phyloP scores from a whole-genome alignment of 1,140 invertebrate genomes.

The Sinonovacula constricta region DNA sequence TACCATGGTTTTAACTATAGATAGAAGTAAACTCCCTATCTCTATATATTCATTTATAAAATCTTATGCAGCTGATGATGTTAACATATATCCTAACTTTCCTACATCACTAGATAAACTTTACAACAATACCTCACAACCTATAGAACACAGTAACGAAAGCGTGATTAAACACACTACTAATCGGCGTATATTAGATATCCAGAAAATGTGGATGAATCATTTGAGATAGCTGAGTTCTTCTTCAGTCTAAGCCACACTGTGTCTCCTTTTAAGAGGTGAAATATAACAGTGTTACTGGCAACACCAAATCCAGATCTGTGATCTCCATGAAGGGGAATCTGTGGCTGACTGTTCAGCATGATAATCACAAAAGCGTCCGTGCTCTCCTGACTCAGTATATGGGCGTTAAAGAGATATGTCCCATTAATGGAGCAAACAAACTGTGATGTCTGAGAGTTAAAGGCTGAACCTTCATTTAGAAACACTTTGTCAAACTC shows the following conservation, averaged over 20 bases:
- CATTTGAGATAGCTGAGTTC: constrained; percentile 75
- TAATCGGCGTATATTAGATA: constrained; percentile 71
- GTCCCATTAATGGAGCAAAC: constrained; percentile 76
- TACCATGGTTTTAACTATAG: too few species aligned
- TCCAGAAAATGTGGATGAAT: constrained; percentile 77
- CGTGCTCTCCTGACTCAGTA: constrained; percentile 71
- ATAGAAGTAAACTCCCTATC: too few species aligned
- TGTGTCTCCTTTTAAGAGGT: constrained; percentile 70
- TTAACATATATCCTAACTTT: too few species aligned
- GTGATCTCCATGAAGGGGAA: constrained; percentile 76
- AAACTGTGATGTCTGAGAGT: constrained; percentile 76
- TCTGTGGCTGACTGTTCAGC: constrained; percentile 74
- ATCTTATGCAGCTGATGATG: too few species aligned
- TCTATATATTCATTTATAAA: too few species aligned
- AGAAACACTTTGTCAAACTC: constrained; percentile 75
- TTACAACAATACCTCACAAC: too few species aligned
- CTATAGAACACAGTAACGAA: not conserved
- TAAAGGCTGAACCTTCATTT: constrained; percentile 75
- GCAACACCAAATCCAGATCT: constrained; percentile 74
- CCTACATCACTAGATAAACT: too few species aligned
- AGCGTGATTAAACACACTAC: not conserved
- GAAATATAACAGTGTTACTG: constrained; percentile 75
- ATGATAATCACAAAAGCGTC: constrained; percentile 77
- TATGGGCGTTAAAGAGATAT: constrained; percentile 75
- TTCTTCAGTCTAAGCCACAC: constrained; percentile 77